Evolutionary conservation across 2,113 vertebrate genomes (phyloP), one percentile per base, ranked within the genome.

Genomic region (Labeo catla): DNA sequence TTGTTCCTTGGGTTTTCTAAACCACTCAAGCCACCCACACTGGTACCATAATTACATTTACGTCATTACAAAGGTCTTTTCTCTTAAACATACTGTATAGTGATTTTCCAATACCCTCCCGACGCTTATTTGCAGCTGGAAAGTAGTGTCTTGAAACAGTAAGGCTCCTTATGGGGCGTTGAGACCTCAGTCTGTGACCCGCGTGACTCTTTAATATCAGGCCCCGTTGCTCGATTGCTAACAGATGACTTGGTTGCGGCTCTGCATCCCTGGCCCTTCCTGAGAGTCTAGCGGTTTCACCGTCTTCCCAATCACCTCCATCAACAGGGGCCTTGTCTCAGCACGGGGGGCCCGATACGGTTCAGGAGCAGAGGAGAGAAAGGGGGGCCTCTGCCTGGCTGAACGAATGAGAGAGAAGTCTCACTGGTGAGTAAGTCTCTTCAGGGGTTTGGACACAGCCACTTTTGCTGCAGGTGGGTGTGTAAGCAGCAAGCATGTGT

Each of bases 391-490:
- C 78, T 66, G 79, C 43, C 13, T 66, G 45, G 78, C 36, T 81
- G 63, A 65, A 81, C 59, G 10, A 76, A 86, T 82, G 19, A 76
- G 72, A 91, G 87, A 87, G 88, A 91, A 88, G 90, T 90, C 89
- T 91, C 93, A 89, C 87, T 90, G 90, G 92, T 94, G 93, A 95
- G 89, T 94, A 94, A 95, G 93, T 90, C 89, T 94, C 93, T 93
- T 89, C 91, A 73, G 92, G 57, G 94, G 91, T 88, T 68, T 87
- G 84, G 82, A 65, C 66, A 36, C 15, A 12, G 76, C n/a, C 74
- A 68, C 10, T 50, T 63, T 61, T 49, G 74, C 81, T 84, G 81
- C 50, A 86, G 81, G 84, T 86, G 50, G 76, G 47, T 83, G 79
- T 88, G 72, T 78, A 78, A 79, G 61, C 50, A 16, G 12, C 5